A percentile compares a stretch with the other conserved stretches of the same genome.
phyloP scores from a whole-genome alignment of 1,140 invertebrate species.

The Cyclina sinensis region DNA sequence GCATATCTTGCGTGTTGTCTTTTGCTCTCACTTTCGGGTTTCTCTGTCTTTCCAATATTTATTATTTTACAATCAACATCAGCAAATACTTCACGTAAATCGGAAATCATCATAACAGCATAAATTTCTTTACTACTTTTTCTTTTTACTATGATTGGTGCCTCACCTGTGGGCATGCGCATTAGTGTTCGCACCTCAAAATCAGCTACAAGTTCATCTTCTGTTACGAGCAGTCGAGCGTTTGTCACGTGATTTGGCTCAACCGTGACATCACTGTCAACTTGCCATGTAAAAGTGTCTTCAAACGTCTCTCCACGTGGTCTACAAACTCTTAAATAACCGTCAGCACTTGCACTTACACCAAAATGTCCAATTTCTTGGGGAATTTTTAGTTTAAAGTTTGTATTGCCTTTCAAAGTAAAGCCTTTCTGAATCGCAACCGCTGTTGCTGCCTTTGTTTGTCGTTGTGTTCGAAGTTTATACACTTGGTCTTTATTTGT shows the following conservation, averaged over 20 bases:
- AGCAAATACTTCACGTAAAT: conserved; percentile 75
- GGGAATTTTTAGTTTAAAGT: conserved; percentile 77
- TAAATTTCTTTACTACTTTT: conserved; percentile 76
- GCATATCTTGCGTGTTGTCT: conserved; percentile 44
- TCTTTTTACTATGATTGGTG: conserved; percentile 73
- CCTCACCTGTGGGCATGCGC: conserved; percentile 77
- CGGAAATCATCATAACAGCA: conserved; percentile 75
- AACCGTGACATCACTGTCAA: conserved; percentile 79
- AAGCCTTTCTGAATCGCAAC: conserved; percentile 76
- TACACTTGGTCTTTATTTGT: conserved; percentile 78
- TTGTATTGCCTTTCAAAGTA: conserved; percentile 73
- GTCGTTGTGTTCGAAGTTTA: conserved; percentile 77
- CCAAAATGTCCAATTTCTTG: conserved; percentile 75
- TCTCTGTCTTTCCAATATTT: conserved; percentile 67
- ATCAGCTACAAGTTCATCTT: conserved; percentile 79
- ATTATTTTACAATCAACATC: conserved; percentile 71
- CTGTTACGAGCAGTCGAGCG: conserved; percentile 74
- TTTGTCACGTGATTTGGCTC: conserved; percentile 77
- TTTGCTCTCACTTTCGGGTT: conserved; percentile 33
- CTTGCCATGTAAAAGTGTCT: conserved; percentile 77
- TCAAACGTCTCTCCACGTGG: conserved; percentile 75
- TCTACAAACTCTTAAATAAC: conserved; percentile 74
- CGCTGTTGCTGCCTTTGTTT: conserved; percentile 77
- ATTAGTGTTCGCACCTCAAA: conserved; percentile 76
- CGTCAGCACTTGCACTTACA: conserved; percentile 75